These are phyloP conservation scores for Otus scops DNA, from an alignment of 2,797 vertebrate species.

Conservation along the genomic window DNA sequence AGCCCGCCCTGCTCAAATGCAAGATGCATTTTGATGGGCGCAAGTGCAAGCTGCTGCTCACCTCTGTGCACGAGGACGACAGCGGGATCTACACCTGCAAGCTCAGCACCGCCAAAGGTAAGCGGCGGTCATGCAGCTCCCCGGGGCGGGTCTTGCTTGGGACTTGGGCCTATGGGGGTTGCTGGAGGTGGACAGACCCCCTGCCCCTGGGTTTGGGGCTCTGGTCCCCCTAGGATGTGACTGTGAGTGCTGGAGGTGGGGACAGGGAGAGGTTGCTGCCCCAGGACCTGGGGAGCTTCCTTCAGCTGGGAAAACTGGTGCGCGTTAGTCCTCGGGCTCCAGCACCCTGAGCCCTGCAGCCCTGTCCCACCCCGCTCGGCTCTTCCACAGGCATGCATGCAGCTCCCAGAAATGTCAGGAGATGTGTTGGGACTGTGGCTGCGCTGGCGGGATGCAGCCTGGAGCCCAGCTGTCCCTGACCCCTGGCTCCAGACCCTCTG, in stretches of 20 bases:
- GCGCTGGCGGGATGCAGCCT: neutral
- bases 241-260: neutral
- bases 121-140: neutral
- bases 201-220: neutral
- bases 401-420: neutral
- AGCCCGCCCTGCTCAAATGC: conserved; percentile 96
- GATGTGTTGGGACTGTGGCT: neutral
- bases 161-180: accelerated
- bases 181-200: neutral
- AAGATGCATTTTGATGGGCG: conserved; percentile 99
- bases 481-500: neutral
- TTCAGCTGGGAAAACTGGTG: neutral
- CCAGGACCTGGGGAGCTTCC: neutral
- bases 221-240: neutral
- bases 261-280: neutral
- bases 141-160: neutral
- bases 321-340: neutral
- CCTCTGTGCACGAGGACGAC: conserved; percentile 97
- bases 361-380: neutral
- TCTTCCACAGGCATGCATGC: neutral
- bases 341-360: neutral
- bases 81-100: conserved; percentile 95
- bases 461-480: neutral
- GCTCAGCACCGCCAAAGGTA: conserved; percentile 95
- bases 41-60: conserved; percentile 91